Evolutionary conservation across 2,113 vertebrate genomes (phyloP).

Genomic region (Bos taurus): DNA sequence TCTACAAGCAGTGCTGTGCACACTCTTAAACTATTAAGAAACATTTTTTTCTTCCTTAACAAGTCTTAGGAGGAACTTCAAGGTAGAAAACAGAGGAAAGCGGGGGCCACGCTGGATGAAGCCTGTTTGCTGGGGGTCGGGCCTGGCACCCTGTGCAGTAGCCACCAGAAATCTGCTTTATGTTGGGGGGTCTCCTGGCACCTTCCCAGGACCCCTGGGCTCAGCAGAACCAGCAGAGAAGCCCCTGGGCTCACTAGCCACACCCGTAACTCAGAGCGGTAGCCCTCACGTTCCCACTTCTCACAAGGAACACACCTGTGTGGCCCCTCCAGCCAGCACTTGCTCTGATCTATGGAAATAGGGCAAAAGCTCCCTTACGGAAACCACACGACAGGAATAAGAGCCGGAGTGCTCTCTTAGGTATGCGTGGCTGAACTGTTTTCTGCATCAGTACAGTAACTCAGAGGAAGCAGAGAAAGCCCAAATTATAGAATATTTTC

Average conservation of each 20-base stretch:
- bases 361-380: background rate
- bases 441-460: background rate
- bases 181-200: no score
- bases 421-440: background rate
- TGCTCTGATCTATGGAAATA: background rate
- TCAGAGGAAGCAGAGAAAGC: background rate
- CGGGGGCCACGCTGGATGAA: fast-evolving
- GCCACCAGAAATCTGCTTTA: background rate
- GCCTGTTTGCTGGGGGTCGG: fast-evolving
- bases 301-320: background rate
- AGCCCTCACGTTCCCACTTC: background rate
- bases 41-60: background rate
- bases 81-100: background rate
- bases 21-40: background rate
- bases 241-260: no score
- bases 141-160: background rate
- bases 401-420: background rate
- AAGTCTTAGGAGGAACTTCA: background rate
- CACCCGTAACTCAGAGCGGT: background rate
- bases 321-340: background rate
- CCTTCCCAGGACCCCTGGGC: background rate
- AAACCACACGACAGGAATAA: background rate
- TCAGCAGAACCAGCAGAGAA: background rate
- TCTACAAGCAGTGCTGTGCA: background rate
- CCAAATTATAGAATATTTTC: background rate